These are phyloP conservation scores for Strigamia maritima DNA, from an alignment of 2,888 invertebrate species.

Conservation along the genomic window DNA sequence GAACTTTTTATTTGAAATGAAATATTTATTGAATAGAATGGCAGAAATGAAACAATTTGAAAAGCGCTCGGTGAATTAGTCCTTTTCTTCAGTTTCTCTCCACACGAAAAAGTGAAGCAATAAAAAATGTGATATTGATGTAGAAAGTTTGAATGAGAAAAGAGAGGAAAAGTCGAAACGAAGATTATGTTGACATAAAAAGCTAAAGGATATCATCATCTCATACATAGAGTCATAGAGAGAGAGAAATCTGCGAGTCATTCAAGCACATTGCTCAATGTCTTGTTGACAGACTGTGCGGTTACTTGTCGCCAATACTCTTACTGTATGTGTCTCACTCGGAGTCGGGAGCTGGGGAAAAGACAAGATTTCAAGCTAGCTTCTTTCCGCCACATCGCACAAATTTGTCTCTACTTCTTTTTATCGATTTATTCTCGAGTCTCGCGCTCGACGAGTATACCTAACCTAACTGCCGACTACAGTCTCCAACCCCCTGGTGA, in stretches of 20 bases:
- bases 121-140: background rate
- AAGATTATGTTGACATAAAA: conserved; percentile 23
- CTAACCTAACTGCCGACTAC: background rate
- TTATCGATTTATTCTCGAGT: background rate
- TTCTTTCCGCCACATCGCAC: conserved; percentile 22
- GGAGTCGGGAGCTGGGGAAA: background rate
- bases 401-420: conserved; percentile 15
- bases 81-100: background rate
- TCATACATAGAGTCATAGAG: too few relatives aligned
- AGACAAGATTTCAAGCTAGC: conserved; percentile 19
- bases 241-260: background rate
- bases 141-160: background rate
- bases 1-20: too few relatives aligned
- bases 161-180: background rate
- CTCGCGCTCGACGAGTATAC: background rate
- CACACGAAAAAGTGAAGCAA: background rate
- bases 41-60: background rate
- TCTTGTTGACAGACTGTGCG: conserved; percentile 16
- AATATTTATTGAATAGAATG: too few relatives aligned
- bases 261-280: conserved; percentile 19
- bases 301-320: conserved; percentile 14
- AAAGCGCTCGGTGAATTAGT: background rate
- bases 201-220: background rate
- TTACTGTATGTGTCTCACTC: conserved; percentile 6
- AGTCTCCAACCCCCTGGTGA: conserved; percentile 1